Evolutionary conservation across 2,797 vertebrate genomes (phyloP).

Genomic region (Buceros bicornis): DNA sequence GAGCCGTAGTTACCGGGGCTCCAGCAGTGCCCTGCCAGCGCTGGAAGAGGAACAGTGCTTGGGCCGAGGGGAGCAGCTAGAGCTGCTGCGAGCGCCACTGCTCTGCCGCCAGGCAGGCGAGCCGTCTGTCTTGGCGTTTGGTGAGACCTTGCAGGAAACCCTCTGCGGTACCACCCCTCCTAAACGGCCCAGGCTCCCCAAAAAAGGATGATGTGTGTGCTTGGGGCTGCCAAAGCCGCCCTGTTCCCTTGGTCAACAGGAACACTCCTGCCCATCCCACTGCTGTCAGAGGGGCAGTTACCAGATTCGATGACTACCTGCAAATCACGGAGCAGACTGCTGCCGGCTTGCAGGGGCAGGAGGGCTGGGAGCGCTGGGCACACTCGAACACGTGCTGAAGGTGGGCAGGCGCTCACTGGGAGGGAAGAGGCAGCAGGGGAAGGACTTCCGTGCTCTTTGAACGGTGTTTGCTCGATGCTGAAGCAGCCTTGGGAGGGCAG

Average conservation of each 20-base stretch:
- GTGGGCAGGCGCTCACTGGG: fast-evolving
- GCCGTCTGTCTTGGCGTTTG: fast-evolving
- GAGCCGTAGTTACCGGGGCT: neutral
- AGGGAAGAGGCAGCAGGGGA: neutral
- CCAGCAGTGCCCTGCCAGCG: fast-evolving
- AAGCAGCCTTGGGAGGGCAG: neutral
- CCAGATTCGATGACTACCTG: neutral
- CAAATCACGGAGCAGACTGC: neutral
- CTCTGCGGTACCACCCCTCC: neutral
- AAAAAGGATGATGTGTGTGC: fast-evolving
- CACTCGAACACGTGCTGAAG: neutral
- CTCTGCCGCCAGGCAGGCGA: fast-evolving
- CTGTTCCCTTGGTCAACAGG: neutral
- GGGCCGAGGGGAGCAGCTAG: neutral
- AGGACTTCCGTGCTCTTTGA: neutral
- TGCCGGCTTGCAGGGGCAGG: neutral
- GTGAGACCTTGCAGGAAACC: neutral
- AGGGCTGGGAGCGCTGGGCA: neutral
- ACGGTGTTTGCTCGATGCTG: neutral
- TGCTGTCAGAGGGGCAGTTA: neutral
- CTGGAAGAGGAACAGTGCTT: neutral
- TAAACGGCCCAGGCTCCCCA: neutral
- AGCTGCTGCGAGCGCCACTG: neutral
- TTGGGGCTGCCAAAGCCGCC: neutral
- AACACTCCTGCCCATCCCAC: neutral